Conservation (phyloP, 2,797 vertebrate genomes). For the Sebastes miniatus region DNA sequence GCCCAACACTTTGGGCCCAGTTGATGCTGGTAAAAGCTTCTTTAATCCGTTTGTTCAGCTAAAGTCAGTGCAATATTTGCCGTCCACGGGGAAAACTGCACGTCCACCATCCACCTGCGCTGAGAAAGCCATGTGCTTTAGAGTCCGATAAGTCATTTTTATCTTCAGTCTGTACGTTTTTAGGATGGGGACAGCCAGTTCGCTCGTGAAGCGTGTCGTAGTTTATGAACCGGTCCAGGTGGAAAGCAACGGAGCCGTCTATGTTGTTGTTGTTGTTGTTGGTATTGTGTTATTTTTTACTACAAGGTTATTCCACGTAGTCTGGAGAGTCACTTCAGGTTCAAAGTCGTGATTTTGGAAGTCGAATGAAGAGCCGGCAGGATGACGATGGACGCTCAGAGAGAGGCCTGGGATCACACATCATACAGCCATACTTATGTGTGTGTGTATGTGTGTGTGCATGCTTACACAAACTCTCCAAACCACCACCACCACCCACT, state of each 20-base stretch:
- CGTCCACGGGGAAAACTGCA: constrained; percentile 27
- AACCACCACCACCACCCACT: background rate
- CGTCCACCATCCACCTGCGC: background rate
- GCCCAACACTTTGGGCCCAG: constrained; percentile 10
- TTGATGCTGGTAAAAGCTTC: constrained; percentile 58
- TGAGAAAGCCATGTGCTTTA: constrained; percentile 28
- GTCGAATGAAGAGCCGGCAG: constrained; percentile 26
- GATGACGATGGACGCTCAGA: constrained; percentile 36
- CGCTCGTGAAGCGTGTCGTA: background rate
- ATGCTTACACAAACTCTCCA: constrained; percentile 32
- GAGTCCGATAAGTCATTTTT: constrained; percentile 15
- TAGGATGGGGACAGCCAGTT: background rate
- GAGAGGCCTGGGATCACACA: constrained; percentile 23
- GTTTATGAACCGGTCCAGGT: constrained; percentile 25
- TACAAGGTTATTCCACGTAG: background rate
- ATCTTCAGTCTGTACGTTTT: constrained; percentile 15
- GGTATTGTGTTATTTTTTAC: background rate
- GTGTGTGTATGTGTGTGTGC: background rate
- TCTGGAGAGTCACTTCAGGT: constrained; percentile 19
- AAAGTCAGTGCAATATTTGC: constrained; percentile 66
- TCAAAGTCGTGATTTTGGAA: constrained; percentile 20
- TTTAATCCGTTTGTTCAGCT: constrained; percentile 23
- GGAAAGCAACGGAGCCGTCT: constrained; percentile 17
- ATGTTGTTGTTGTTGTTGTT: background rate
- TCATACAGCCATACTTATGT: background rate